phyloP scores from a whole-genome alignment of 2,888 invertebrate genomes.

The Sesia bembeciformis region DNA sequence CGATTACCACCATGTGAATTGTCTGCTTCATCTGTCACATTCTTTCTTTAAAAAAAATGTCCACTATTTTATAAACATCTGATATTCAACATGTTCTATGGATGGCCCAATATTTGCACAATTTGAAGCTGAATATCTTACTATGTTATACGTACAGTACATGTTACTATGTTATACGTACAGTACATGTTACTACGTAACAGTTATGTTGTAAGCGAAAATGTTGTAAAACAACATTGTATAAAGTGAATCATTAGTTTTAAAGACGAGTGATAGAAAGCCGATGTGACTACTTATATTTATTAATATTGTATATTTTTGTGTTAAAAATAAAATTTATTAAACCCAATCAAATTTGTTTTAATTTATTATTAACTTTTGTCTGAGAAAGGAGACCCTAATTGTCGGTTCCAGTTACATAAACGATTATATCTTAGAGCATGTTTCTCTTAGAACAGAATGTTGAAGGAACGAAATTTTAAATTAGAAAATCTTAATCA shows the following conservation, averaged over 20 bases:
- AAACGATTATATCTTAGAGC: too few species aligned
- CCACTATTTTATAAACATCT: too few species aligned
- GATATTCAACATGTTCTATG: slow-evolving; percentile 8
- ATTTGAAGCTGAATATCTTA: slow-evolving; percentile 10
- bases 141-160: neutral
- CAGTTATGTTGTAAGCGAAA: slow-evolving; percentile 3
- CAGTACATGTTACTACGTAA: neutral
- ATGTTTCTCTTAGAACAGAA: too few species aligned
- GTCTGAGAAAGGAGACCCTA: too few species aligned
- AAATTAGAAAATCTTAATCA: too few species aligned
- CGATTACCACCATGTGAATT: too few species aligned
- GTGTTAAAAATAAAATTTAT: slow-evolving; percentile 60
- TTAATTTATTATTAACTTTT: too few species aligned
- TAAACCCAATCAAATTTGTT: neutral
- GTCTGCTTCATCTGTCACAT: too few species aligned
- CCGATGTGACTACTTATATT: slow-evolving; percentile 64
- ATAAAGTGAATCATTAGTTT: slow-evolving; percentile 45
- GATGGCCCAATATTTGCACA: slow-evolving; percentile 30
- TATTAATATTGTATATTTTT: slow-evolving; percentile 72
- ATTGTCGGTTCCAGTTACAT: too few species aligned
- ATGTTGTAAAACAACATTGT: slow-evolving; percentile 63
- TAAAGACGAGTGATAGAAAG: slow-evolving; percentile 54
- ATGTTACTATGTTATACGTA: neutral
- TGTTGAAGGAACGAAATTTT: too few species aligned
- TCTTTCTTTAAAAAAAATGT: too few species aligned